These are phyloP conservation scores for Platichthys stellatus DNA, from an alignment of 2,113 vertebrate species.

Conservation along the genomic window DNA sequence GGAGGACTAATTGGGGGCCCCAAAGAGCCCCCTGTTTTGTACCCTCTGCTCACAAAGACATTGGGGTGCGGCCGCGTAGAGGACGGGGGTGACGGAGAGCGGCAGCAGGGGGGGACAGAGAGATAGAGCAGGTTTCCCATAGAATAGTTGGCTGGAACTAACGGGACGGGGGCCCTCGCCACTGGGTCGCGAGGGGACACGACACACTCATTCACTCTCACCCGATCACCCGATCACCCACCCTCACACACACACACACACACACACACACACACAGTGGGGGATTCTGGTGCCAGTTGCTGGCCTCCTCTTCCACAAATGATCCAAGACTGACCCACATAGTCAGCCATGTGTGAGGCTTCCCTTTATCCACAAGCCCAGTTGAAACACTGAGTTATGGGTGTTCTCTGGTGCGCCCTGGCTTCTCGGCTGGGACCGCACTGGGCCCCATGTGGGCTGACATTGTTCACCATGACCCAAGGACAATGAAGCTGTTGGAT, in stretches of 20 bases:
- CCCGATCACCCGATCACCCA: slow-evolving; percentile 44
- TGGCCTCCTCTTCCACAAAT: slow-evolving; percentile 78
- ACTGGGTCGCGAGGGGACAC: slow-evolving; percentile 60
- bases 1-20: slow-evolving; percentile 86
- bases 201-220: slow-evolving; percentile 50
- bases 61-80: slow-evolving; percentile 61
- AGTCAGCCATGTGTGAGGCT: slow-evolving; percentile 82
- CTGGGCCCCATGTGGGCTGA: slow-evolving; percentile 74
- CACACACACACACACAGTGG: slow-evolving; percentile 60
- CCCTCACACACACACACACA: slow-evolving; percentile 42
- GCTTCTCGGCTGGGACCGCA: slow-evolving; percentile 69
- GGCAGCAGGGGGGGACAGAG: slow-evolving; percentile 13
- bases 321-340: slow-evolving; percentile 83
- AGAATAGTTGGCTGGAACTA: slow-evolving; percentile 77
- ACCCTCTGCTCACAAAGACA: slow-evolving; percentile 76
- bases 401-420: slow-evolving; percentile 74
- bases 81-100: slow-evolving; percentile 52
- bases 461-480: slow-evolving; percentile 75
- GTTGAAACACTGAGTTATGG: slow-evolving; percentile 81
- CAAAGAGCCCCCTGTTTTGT: slow-evolving; percentile 78
- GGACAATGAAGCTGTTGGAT: slow-evolving; percentile 76
- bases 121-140: slow-evolving; percentile 76
- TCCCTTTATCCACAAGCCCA: slow-evolving; percentile 74
- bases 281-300: slow-evolving; percentile 80
- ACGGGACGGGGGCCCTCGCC: slow-evolving; percentile 55